These are phyloP conservation scores for Calycopis cecrops DNA, from an alignment of 1,140 invertebrate genomes.

Conservation along the genomic window DNA sequence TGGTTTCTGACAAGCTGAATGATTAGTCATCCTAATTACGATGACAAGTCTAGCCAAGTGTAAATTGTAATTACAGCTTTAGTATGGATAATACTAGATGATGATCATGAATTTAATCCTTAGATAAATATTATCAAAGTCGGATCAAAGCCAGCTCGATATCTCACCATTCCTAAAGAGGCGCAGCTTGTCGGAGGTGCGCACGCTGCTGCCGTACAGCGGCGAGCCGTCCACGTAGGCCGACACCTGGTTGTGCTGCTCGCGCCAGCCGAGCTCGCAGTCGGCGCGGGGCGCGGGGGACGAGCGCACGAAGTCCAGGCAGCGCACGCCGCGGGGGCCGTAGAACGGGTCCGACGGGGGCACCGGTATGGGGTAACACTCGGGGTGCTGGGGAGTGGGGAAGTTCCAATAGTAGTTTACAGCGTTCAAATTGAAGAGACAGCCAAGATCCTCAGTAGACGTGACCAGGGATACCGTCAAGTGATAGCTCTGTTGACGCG, in stretches of 20 bases:
- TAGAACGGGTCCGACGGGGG: slow-evolving; percentile 84
- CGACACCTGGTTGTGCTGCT: slow-evolving; percentile 89
- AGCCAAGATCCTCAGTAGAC: too few species aligned
- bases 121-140: too few species aligned
- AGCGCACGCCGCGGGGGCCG: slow-evolving; percentile 80
- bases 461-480: too few species aligned
- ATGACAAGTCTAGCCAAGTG: too few species aligned
- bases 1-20: too few species aligned
- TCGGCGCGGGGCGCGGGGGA: slow-evolving; percentile 82
- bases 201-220: slow-evolving; percentile 91
- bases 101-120: too few species aligned
- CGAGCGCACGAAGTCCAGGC: slow-evolving; percentile 84
- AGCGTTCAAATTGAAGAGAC: too few species aligned
- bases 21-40: too few species aligned
- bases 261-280: slow-evolving; percentile 82
- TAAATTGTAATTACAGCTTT: too few species aligned
- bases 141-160: not conserved
- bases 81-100: too few species aligned
- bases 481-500: too few species aligned
- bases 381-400: slow-evolving; percentile 83
- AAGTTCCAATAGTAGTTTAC: too few species aligned
- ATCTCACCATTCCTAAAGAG: slow-evolving; percentile 81
- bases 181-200: slow-evolving; percentile 83
- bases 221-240: slow-evolving; percentile 94
- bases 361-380: slow-evolving; percentile 88